Conservation (phyloP, 2,888 invertebrate genomes). For the Blera fallax region DNA sequence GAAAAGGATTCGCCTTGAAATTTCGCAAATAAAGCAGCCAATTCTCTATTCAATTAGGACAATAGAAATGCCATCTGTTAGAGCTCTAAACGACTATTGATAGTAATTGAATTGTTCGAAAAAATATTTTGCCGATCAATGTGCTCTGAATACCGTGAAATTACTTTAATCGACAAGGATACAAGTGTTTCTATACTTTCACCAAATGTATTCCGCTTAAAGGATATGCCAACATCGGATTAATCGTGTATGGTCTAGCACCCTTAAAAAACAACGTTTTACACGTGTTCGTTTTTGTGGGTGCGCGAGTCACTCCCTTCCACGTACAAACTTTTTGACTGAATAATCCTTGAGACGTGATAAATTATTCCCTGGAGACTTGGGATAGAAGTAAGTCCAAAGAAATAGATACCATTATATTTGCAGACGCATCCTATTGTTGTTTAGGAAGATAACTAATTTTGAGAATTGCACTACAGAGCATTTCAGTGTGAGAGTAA, state of each 20-base stretch:
- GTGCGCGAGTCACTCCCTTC: slow-evolving; percentile 25
- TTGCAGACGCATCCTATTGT: slow-evolving; percentile 57
- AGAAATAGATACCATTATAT: slow-evolving; percentile 63
- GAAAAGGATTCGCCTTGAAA: slow-evolving; percentile 15
- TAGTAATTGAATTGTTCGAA: slow-evolving; percentile 42
- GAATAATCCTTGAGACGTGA: slow-evolving; percentile 80
- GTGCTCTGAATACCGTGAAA: slow-evolving; percentile 77
- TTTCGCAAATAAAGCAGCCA: slow-evolving; percentile 20
- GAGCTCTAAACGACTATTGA: slow-evolving; percentile 72
- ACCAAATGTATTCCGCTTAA: slow-evolving; percentile 25
- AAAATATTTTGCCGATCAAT: slow-evolving; percentile 11
- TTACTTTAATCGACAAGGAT: slow-evolving; percentile 77
- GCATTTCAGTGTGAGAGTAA: slow-evolving; percentile 74
- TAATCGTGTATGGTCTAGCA: slow-evolving; percentile 50
- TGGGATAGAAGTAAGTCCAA: slow-evolving; percentile 71
- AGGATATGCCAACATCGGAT: slow-evolving; percentile 55
- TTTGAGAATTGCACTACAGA: slow-evolving; percentile 27
- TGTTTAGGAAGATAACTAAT: slow-evolving; percentile 50
- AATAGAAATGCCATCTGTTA: slow-evolving; percentile 76
- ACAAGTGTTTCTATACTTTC: slow-evolving; percentile 54
- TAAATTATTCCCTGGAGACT: slow-evolving; percentile 81
- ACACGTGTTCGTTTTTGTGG: slow-evolving; percentile 73
- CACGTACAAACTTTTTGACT: slow-evolving; percentile 78
- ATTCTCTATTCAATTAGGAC: slow-evolving; percentile 45
- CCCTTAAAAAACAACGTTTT: slow-evolving; percentile 70